phyloP scores from a whole-genome alignment of 2,797 vertebrate species.

The Amphiprion clarkii region DNA sequence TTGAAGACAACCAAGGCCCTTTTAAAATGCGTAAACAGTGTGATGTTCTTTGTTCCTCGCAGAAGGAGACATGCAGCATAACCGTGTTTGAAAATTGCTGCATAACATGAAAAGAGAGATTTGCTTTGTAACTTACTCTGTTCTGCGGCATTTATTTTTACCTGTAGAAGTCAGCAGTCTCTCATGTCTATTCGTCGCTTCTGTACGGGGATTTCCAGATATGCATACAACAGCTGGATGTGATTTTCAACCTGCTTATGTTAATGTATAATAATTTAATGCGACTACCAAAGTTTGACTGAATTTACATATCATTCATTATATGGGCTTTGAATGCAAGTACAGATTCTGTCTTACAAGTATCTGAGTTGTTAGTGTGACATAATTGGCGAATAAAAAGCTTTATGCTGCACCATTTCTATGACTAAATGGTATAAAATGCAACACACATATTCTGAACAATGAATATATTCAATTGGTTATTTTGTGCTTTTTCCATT shows the following conservation, averaged over 20 bases:
- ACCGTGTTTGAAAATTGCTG: constrained; percentile 1
- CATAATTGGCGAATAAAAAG: neutral
- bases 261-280: constrained; percentile 25
- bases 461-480: neutral
- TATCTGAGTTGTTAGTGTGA: constrained; percentile 7
- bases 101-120: neutral
- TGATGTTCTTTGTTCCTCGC: neutral
- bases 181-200: neutral
- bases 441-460: neutral
- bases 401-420: neutral
- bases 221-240: neutral
- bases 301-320: constrained; percentile 28
- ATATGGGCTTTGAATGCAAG: constrained; percentile 18
- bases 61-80: neutral
- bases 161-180: neutral
- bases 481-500: neutral
- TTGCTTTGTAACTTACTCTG: neutral
- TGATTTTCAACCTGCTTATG: constrained; percentile 5
- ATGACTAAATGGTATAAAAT: neutral
- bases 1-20: no score
- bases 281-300: neutral
- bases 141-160: constrained; percentile 1
- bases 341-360: neutral
- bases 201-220: neutral
- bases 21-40: constrained; percentile 30